Percentiles rank a stretch among this genome's conserved stretches.
Conservation (phyloP, 2,888 invertebrate species). For the Erebia palarica region DNA sequence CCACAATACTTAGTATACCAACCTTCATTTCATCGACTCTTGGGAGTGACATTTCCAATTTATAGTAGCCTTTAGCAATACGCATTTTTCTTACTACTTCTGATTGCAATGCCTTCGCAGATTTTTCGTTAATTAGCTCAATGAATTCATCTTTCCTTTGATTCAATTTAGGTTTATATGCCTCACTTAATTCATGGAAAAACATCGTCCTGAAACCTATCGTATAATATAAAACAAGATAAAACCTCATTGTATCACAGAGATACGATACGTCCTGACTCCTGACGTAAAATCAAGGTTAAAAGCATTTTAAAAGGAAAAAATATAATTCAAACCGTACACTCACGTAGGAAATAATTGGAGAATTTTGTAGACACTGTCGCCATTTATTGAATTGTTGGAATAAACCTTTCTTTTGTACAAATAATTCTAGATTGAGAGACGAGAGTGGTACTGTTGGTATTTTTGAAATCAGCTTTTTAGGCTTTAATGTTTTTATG, state of each 20-base stretch:
- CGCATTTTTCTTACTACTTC: conserved; percentile 59
- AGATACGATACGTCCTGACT: too few species aligned
- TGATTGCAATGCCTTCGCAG: conserved; percentile 55
- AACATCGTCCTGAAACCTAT: conserved; percentile 30
- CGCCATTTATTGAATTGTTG: conserved; percentile 24
- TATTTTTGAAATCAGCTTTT: background rate
- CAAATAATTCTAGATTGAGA: too few species aligned
- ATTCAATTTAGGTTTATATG: conserved; percentile 52
- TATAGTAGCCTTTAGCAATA: conserved; percentile 62
- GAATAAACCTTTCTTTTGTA: background rate
- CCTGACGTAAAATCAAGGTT: too few species aligned
- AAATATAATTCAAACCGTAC: background rate
- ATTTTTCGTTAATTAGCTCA: conserved; percentile 50
- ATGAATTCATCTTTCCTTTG: conserved; percentile 50
- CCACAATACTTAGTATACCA: background rate
- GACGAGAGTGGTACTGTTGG: background rate
- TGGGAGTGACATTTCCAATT: conserved; percentile 68
- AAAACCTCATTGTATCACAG: too few species aligned
- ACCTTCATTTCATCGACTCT: conserved; percentile 54
- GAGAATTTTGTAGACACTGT: conserved; percentile 24
- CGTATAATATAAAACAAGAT: background rate
- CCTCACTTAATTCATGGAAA: conserved; percentile 22
- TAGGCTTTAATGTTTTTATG: background rate
- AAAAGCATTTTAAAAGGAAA: too few species aligned
- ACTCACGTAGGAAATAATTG: conserved; percentile 19